Base-by-base conservation (phyloP, 2,797 vertebrate genomes). In the Cryptoblepharus egeriae region DNA sequence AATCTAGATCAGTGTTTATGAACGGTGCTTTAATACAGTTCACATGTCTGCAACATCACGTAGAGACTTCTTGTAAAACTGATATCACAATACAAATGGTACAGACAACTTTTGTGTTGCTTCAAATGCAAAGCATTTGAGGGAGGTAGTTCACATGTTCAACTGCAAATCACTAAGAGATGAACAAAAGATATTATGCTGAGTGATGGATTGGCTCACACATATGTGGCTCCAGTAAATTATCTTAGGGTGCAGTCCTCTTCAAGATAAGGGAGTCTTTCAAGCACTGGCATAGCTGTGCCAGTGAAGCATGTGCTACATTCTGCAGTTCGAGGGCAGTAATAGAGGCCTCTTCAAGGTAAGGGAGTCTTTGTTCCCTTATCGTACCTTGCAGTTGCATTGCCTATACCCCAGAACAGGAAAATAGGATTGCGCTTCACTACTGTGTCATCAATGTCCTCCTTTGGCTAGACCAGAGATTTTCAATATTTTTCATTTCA, bases 21-120 rank as follows among this genome's bases (percentile, higher is more conserved):
- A 49, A 90, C 55, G 69, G 70, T 79, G 67, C 52, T 30, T 67
- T 45, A 42, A 26, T 83, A 24, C 8, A 16, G 45, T 85, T 55
- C 84, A 55, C 2, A 49, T 12, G n/a, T n/a, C n/a, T 49, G 45
- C 11, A 11, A 49, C 45, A 49, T 49, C 9, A 11, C 9, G 45
- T 5, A 49, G 9, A 9, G 45, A 49, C 45, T 49, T 73, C 30
- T 13, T 26, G 20, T 74, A 11, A 57, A 64, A 63, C 45, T 30
- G 28, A 28, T 45, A 42, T 30, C 12, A 37, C 20, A 39, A 32
- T 39, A 35, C 30, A 28, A 63, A 30, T 15, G n/a, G 39, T 8
- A 5, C 11, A 57, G 30, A 32, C 20, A 32, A 61, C 6, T 32
- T n/a, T n/a, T 64, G 2, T 30, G 32, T 35, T 24, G 11, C 52